Evolutionary conservation across 37 sponge, comb jelly and placozoan species (phyloP).

Genomic region (Chondrosia reniformis): DNA sequence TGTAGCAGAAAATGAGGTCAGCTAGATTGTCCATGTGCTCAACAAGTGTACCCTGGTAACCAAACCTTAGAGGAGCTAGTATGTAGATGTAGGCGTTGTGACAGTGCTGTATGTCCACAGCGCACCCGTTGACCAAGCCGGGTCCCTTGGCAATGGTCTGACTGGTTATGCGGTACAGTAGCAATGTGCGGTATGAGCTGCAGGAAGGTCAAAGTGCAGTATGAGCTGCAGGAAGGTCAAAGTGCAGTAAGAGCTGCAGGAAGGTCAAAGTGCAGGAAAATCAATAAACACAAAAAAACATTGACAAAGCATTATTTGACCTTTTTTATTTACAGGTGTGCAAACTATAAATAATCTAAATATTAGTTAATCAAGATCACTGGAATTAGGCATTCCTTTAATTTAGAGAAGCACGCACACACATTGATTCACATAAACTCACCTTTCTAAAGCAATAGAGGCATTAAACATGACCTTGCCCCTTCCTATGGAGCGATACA

Average conservation of each 20-base stretch:
- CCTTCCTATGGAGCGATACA: constrained; percentile 33
- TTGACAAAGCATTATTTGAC: background rate
- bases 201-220: background rate
- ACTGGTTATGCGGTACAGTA: background rate
- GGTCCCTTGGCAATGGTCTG: constrained; percentile 14
- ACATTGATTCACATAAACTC: background rate
- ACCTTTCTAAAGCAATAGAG: constrained; percentile 17
- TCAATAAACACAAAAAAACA: background rate
- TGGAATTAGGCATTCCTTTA: background rate
- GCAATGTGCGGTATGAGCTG: background rate
- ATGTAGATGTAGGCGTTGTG: constrained; percentile 55
- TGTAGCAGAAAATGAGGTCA: background rate
- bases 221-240: constrained; percentile 30
- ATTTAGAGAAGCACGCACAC: background rate
- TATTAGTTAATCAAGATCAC: background rate
- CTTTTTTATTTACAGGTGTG: background rate
- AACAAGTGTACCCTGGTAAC: background rate
- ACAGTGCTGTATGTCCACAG: constrained; percentile 63
- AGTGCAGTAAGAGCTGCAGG: constrained; percentile 19
- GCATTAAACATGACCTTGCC: constrained; percentile 44
- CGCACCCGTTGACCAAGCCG: constrained; percentile 10
- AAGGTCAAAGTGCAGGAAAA: background rate
- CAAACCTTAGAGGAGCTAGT: constrained; percentile 62
- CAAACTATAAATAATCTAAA: too few relatives aligned
- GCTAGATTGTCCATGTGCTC: background rate